phyloP scores from a whole-genome alignment of 2,888 invertebrate genomes.

The Corythucha ciliata region DNA sequence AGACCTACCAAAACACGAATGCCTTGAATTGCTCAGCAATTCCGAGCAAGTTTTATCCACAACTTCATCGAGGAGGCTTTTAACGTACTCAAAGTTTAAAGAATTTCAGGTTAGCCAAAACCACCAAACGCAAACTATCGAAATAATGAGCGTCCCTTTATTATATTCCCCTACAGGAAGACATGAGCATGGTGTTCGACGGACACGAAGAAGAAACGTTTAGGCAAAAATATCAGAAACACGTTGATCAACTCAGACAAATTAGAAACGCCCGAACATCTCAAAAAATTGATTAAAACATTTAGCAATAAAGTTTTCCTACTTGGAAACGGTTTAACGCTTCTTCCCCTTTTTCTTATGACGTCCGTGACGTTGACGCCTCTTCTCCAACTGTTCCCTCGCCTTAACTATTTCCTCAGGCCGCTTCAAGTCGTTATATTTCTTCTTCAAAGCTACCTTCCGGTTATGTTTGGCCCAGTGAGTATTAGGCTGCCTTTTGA shows the following conservation, averaged over 20 bases:
- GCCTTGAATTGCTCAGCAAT: slow-evolving; percentile 66
- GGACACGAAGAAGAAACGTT: slow-evolving; percentile 39
- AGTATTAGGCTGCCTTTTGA: slow-evolving; percentile 44
- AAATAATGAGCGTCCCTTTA: background rate
- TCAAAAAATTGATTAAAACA: background rate
- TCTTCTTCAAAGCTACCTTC: slow-evolving; percentile 53
- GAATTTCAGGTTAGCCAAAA: slow-evolving; percentile 31
- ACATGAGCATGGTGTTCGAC: too few species aligned
- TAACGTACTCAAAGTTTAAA: slow-evolving; percentile 70
- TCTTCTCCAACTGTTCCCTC: slow-evolving; percentile 34
- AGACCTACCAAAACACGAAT: slow-evolving; percentile 70
- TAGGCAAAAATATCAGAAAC: slow-evolving; percentile 60
- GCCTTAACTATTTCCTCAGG: slow-evolving; percentile 36
- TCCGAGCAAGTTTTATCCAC: slow-evolving; percentile 81
- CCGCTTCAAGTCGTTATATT: slow-evolving; percentile 32
- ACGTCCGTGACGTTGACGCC: slow-evolving; percentile 29
- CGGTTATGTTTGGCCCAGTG: slow-evolving; percentile 73
- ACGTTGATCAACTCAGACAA: slow-evolving; percentile 55
- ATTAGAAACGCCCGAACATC: slow-evolving; percentile 40
- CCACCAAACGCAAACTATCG: background rate
- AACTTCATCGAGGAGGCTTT: slow-evolving; percentile 67
- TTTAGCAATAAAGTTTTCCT: too few species aligned
- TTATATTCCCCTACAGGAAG: slow-evolving; percentile 5
- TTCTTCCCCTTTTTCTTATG: slow-evolving; percentile 30
- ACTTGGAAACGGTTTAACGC: slow-evolving; percentile 1